phyloP scores from a whole-genome alignment of 2,888 invertebrate species.

The Drosophila yooni region DNA sequence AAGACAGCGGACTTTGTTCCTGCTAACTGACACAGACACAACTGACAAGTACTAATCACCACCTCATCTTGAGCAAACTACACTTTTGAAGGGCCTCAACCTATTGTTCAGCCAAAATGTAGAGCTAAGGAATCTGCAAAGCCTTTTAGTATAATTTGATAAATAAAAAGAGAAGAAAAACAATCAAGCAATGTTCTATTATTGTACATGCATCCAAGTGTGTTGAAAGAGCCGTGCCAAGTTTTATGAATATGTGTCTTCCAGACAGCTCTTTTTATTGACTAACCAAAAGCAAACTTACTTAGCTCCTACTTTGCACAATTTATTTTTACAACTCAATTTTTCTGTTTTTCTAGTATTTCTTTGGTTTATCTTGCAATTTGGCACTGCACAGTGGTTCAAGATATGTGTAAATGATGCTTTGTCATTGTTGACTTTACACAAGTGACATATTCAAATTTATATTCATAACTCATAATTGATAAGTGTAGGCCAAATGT shows the following conservation, averaged over 20 bases:
- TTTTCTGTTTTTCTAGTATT: not conserved
- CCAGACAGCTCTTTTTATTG: not conserved
- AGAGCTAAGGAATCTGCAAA: not conserved
- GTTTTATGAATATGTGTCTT: not conserved
- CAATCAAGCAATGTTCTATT: not conserved
- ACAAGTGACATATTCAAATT: not conserved
- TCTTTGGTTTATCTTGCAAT: not conserved
- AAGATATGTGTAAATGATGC: not conserved
- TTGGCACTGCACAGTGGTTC: not conserved
- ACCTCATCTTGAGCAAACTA: not conserved
- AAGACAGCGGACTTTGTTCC: not conserved
- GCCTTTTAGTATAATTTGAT: not conserved
- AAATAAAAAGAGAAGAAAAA: not conserved
- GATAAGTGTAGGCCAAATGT: not conserved
- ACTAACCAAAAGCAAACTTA: not conserved
- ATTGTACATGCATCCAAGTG: not conserved
- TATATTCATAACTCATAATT: not conserved
- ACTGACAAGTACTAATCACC: constrained; percentile 10
- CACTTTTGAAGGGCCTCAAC: not conserved
- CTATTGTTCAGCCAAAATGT: not conserved
- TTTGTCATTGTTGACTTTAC: not conserved
- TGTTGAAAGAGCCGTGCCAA: not conserved
- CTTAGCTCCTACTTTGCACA: not conserved
- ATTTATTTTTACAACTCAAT: not conserved
- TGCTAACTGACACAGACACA: not conserved